phyloP scores from a whole-genome alignment of 2,113 vertebrate species.

The Diglossa brunneiventris region DNA sequence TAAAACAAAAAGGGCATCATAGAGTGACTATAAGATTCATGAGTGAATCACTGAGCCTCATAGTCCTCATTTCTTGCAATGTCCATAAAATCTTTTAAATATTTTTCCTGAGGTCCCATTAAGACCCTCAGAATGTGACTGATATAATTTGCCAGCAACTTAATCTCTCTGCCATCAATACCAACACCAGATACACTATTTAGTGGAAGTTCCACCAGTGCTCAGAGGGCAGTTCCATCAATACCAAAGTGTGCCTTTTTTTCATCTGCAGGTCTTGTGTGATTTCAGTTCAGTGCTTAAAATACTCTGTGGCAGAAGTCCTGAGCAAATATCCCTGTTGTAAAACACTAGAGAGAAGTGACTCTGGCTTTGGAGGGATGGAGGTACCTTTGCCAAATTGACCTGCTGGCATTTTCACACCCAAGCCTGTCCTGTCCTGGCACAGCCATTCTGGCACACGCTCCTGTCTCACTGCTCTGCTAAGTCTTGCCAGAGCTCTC shows the following conservation, averaged over 20 bases:
- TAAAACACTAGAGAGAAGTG: background rate
- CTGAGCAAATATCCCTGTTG: background rate
- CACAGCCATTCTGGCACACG: background rate
- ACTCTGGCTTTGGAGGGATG: background rate
- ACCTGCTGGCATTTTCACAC: background rate
- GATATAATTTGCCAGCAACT: background rate
- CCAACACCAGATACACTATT: background rate
- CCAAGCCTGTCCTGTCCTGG: background rate
- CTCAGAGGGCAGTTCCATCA: background rate
- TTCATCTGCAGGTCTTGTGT: background rate
- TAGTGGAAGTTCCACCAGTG: background rate
- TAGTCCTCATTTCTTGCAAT: accelerated
- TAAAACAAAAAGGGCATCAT: background rate
- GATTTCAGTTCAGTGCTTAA: background rate
- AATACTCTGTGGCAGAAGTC: background rate
- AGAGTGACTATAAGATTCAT: background rate
- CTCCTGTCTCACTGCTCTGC: background rate
- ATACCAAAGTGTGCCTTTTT: background rate
- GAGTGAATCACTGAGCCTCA: background rate
- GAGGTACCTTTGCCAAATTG: background rate
- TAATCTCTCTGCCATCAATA: background rate
- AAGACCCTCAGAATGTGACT: background rate
- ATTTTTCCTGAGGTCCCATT: background rate
- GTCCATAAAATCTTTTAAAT: background rate
- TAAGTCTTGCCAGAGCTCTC: background rate